These are phyloP conservation scores for Upupa epops DNA, from an alignment of 2,113 vertebrate species.

Conservation along the genomic window DNA sequence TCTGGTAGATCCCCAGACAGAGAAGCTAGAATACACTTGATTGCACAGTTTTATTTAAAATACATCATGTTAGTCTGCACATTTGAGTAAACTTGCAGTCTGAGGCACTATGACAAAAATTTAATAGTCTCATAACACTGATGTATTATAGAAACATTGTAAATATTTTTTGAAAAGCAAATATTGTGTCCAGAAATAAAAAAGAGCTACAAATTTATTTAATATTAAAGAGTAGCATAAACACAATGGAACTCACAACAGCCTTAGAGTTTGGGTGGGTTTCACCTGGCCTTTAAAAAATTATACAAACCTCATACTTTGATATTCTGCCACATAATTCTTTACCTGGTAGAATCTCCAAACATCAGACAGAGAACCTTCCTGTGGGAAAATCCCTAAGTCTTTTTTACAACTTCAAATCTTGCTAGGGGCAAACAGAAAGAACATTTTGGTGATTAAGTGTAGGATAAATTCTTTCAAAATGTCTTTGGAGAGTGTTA, in stretches of 20 bases:
- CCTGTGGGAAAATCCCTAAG: conserved; percentile 30
- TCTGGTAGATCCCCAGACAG: background rate
- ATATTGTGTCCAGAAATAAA: background rate
- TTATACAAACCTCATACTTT: background rate
- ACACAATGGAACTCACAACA: background rate
- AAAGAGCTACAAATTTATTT: background rate
- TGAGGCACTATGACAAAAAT: background rate
- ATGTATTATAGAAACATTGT: background rate
- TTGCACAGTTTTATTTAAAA: background rate
- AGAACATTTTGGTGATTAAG: background rate
- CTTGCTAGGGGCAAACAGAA: background rate
- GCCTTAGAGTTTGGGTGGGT: background rate
- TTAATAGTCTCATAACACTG: background rate
- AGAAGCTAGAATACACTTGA: background rate
- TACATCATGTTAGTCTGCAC: background rate
- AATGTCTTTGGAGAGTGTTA: background rate
- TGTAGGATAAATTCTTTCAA: conserved; percentile 11
- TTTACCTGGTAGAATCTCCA: background rate
- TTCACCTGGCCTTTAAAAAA: background rate
- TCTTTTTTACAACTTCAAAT: background rate
- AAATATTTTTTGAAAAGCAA: conserved; percentile 23
- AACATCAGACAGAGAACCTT: background rate
- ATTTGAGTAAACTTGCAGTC: background rate
- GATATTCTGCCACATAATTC: background rate
- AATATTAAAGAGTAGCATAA: background rate